Evolutionary conservation across 2,113 vertebrate genomes (phyloP).

Genomic region (Gracilinanus agilis): DNA sequence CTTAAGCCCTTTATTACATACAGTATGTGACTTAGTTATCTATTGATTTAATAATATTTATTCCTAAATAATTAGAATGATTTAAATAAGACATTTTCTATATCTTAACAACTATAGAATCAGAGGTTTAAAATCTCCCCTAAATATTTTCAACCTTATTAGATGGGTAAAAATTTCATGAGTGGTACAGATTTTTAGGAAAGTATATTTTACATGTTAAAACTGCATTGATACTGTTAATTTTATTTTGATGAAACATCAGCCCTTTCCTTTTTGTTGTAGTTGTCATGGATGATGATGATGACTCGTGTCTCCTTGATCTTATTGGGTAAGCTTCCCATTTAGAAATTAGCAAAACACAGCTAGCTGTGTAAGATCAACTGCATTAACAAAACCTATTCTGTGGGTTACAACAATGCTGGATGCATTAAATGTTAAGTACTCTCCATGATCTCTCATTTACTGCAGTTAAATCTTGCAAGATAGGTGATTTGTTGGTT

Average conservation of each 20-base stretch:
- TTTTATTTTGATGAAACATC: conserved; percentile 37
- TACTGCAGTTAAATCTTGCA: neutral
- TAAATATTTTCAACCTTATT: neutral
- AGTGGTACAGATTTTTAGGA: neutral
- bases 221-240: neutral
- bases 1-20: neutral
- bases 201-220: neutral
- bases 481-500: conserved; percentile 10
- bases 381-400: neutral
- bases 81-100: conserved; percentile 33
- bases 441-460: neutral
- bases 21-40: neutral
- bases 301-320: conserved; percentile 99
- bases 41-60: conserved; percentile 54
- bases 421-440: conserved; percentile 29
- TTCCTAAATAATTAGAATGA: conserved; percentile 37
- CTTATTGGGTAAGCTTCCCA: conserved; percentile 95
- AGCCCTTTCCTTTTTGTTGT: conserved; percentile 71
- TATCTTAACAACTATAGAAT: conserved; percentile 13
- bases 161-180: neutral
- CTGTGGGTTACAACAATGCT: conserved; percentile 10
- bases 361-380: neutral
- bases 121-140: neutral
- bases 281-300: conserved; percentile 99
- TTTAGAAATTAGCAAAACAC: neutral